Conservation (phyloP, 2,113 vertebrate genomes). For the Phylloscopus trochiloides region DNA sequence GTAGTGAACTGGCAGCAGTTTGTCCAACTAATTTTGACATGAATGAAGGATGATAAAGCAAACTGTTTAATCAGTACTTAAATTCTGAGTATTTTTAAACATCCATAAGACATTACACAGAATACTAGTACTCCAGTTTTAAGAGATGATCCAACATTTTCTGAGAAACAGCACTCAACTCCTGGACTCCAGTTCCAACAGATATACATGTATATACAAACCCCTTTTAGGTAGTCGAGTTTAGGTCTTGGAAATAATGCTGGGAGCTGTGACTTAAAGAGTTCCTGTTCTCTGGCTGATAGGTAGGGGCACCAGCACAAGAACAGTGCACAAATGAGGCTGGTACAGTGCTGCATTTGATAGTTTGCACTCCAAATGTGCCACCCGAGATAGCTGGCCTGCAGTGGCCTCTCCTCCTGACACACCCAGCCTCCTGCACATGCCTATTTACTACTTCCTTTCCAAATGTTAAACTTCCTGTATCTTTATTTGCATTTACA, state of each 20-base stretch:
- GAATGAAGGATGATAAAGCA: background rate
- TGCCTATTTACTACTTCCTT: background rate
- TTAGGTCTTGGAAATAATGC: background rate
- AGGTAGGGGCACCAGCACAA: background rate
- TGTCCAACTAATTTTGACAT: background rate
- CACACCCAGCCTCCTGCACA: background rate
- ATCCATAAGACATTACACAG: background rate
- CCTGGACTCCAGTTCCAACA: background rate
- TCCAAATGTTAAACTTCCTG: background rate
- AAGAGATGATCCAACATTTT: background rate
- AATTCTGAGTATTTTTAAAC: background rate
- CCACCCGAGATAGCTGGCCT: background rate
- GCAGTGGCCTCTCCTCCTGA: background rate
- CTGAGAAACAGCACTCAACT: accelerated
- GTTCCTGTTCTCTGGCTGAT: background rate
- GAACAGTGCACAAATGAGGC: accelerated
- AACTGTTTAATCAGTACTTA: background rate
- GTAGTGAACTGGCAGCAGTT: background rate
- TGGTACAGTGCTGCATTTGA: background rate
- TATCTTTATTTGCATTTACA: background rate
- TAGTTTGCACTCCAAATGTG: background rate
- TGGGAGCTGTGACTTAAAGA: background rate
- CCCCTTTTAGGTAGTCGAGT: background rate
- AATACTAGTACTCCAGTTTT: background rate
- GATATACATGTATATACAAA: background rate